Evolutionary conservation across 2,797 vertebrate species (phyloP).

Genomic region (Alcedo atthis): DNA sequence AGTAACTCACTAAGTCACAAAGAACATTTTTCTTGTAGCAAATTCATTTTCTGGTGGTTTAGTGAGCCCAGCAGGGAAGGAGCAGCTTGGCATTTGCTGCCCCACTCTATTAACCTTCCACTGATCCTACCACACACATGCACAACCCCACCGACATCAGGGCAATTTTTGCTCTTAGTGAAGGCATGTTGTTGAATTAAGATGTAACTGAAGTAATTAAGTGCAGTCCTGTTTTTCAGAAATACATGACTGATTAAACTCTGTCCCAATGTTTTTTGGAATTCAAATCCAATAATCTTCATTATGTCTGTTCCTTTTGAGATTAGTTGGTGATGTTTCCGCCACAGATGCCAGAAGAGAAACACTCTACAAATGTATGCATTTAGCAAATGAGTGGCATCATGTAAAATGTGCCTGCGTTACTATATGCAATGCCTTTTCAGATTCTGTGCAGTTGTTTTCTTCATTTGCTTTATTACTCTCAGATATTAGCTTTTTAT

Average conservation of each 20-base stretch:
- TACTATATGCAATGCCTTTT: background rate
- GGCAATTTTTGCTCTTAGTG: background rate
- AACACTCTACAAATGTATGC: background rate
- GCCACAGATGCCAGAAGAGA: background rate
- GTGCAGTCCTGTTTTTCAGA: background rate
- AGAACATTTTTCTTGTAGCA: background rate
- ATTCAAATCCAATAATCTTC: background rate
- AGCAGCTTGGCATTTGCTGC: accelerated
- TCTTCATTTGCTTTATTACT: constrained; percentile 13
- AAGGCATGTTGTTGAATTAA: background rate
- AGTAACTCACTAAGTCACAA: background rate
- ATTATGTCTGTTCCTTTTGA: background rate
- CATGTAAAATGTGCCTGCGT: background rate
- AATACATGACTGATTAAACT: background rate
- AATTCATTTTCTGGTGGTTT: background rate
- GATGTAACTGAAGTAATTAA: background rate
- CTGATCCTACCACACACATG: accelerated
- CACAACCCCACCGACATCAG: accelerated
- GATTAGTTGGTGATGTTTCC: background rate
- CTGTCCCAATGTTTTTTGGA: background rate
- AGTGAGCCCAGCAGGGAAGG: background rate
- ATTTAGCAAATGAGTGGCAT: background rate
- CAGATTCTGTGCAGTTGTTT: background rate
- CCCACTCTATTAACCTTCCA: background rate
- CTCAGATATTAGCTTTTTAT: background rate